Evolutionary conservation across 2,888 invertebrate species (phyloP), one percentile per base, ranked within the genome.

Genomic region (Orchesellides sinensis): DNA sequence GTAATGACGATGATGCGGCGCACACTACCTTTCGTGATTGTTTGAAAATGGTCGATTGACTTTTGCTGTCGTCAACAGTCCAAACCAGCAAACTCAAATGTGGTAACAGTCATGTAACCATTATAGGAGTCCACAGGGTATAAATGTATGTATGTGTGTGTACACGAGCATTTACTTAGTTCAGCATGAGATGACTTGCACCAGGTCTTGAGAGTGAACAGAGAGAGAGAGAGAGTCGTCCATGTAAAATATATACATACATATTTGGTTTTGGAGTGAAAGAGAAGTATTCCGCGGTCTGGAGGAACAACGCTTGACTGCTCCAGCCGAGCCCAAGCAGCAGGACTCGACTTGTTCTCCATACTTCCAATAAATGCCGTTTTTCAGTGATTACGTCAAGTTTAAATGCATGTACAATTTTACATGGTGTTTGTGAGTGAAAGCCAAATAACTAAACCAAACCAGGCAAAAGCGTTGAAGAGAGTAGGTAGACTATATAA

Each of bases 401-500:
- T 40, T 10, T 40, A 49, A 17, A 49, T 49, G 49, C 17, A 49
- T 49, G 49, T 17, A 49, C 17, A 35, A 35, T 5, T 12, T 8
- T 49, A 21, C 21, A 6, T 49, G 17, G n/a, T 49, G 49, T 40
- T 65, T 32, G 65, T 45, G 40, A 65, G 65, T 65, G 65, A 65
- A n/a, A 65, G 65, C 45, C 65, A 61, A 61, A 61, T n/a, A n/a
- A 40, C n/a, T n/a, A n/a, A n/a, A n/a, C n/a, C n/a, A 40, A 40
- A n/a, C 14, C 23, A 32, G 45, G 4, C 45, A 47, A 40, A n/a
- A 35, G 6, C 35, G 25, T 47, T 45, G 17, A 19, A 49, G 52
- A 69, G 70, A 70, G 45, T 17, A 40, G 19, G 49, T 49, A 56
- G 70, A 70, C 40, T 40, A n/a, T n/a, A n/a, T n/a, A n/a, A n/a